Conservation (phyloP, 2,113 vertebrate species). For the Daubentonia madagascariensis region DNA sequence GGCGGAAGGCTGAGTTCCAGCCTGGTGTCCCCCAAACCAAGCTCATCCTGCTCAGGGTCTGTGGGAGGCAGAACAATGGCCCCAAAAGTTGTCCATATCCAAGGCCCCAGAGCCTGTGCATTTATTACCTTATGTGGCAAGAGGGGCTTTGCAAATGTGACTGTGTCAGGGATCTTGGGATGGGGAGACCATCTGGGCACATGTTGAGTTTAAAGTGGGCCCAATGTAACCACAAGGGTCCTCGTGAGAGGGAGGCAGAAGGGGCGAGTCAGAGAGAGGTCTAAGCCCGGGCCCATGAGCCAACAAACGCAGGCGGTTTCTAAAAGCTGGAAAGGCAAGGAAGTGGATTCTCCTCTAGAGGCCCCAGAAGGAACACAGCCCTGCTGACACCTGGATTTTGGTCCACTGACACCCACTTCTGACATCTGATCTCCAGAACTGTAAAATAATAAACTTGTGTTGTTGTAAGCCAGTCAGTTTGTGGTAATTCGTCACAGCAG, state of each 20-base stretch:
- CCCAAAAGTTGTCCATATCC: not conserved
- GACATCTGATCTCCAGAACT: not conserved
- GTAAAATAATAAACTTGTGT: conserved; percentile 15
- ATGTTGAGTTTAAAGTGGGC: too few relatives aligned
- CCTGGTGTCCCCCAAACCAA: not conserved
- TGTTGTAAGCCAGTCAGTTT: not conserved
- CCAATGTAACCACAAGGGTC: not conserved
- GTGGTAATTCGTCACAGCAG: not conserved
- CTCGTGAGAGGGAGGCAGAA: not conserved
- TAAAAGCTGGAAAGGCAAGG: not conserved
- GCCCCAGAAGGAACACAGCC: not conserved
- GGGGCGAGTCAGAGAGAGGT: not conserved
- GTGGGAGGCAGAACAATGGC: not conserved
- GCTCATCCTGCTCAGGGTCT: not conserved
- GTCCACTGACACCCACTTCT: not conserved
- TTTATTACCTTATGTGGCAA: not conserved
- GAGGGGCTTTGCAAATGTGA: not conserved
- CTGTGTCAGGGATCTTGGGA: not conserved
- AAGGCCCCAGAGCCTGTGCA: not conserved
- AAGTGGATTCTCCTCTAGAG: not conserved
- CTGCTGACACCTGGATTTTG: not conserved
- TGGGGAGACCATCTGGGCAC: not conserved
- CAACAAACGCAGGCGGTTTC: not conserved
- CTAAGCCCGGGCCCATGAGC: not conserved
- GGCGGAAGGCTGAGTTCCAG: not conserved